A percentile compares a stretch with the other conserved stretches of the same genome.
Conservation (phyloP, 2,797 vertebrate species). For the Pangasius macronema region DNA sequence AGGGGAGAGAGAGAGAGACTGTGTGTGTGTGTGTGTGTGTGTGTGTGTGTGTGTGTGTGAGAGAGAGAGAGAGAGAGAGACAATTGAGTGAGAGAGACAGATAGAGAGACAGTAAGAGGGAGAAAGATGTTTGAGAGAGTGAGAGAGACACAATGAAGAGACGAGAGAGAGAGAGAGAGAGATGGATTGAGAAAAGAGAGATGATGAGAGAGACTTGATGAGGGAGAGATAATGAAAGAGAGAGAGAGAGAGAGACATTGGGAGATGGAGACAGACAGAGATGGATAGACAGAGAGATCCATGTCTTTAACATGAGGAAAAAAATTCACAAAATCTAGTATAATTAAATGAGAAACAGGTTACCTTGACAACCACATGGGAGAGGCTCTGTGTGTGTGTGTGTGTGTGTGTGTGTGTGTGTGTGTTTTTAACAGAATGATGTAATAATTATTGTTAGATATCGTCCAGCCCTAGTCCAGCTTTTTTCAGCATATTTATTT, state of each 20-base stretch:
- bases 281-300: neutral
- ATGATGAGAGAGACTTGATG: neutral
- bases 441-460: no score
- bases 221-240: neutral
- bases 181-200: neutral
- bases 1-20: slow-evolving; percentile 28
- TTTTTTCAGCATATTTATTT: no score
- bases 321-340: neutral
- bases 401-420: neutral
- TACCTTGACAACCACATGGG: neutral
- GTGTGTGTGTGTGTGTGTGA: neutral
- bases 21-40: neutral
- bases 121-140: neutral
- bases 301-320: no score
- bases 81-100: neutral
- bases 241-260: neutral
- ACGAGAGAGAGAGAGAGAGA: neutral
- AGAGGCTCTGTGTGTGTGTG: neutral
- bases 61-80: neutral
- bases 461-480: no score
- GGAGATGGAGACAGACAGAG: neutral
- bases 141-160: neutral
- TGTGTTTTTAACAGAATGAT: neutral
- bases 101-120: neutral
- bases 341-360: neutral